Evolutionary conservation across 2,888 invertebrate genomes (phyloP).

Genomic region (Epinotia nisella): DNA sequence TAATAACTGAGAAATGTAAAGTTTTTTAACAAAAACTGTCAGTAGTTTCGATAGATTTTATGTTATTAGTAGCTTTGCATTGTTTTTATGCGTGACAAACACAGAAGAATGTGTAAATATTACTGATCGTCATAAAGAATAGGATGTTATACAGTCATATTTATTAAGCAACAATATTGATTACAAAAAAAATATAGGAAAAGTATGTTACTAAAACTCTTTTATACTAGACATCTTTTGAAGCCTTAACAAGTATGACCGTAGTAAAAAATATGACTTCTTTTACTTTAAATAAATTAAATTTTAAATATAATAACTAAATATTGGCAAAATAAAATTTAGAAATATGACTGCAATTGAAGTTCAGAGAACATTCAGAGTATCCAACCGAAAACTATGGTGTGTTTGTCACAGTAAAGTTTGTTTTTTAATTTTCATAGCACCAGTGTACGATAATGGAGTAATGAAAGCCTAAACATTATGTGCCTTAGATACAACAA

Average conservation of each 20-base stretch:
- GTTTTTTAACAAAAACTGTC: conserved; percentile 65
- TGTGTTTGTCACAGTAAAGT: conserved; percentile 62
- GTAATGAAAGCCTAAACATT: conserved; percentile 85
- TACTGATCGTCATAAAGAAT: neutral
- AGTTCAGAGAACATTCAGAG: neutral
- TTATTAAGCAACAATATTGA: neutral
- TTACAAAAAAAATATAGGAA: neutral
- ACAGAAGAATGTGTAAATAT: conserved; percentile 16
- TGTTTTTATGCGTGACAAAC: conserved; percentile 38
- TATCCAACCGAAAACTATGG: neutral
- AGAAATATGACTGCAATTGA: neutral
- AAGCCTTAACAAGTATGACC: no score
- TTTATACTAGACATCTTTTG: neutral
- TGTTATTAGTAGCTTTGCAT: conserved; percentile 74
- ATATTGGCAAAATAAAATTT: no score
- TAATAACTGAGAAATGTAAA: conserved; percentile 57
- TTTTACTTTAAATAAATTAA: no score
- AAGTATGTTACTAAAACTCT: neutral
- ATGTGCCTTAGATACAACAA: conserved; percentile 86
- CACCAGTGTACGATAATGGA: conserved; percentile 81
- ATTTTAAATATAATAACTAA: no score
- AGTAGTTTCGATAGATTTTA: conserved; percentile 66
- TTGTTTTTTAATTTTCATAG: conserved; percentile 68
- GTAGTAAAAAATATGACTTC: no score
- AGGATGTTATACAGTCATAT: neutral